These are phyloP conservation scores for Rhagium mordax DNA, from an alignment of 2,888 invertebrate species.

Conservation along the genomic window DNA sequence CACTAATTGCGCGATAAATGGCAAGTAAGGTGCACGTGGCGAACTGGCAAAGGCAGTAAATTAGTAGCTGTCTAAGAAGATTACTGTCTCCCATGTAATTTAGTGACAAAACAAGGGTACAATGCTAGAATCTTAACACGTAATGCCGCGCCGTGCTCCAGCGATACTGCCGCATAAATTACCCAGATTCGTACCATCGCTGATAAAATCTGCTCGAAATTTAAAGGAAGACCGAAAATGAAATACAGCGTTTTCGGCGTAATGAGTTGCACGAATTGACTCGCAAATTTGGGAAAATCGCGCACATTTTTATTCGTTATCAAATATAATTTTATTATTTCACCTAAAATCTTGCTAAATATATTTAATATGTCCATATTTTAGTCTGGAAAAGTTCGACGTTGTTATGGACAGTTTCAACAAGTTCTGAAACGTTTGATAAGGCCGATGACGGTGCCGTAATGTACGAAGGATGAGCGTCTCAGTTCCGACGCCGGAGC, in stretches of 20 bases:
- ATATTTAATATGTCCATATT: too few relatives aligned
- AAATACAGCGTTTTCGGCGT: constrained; percentile 18
- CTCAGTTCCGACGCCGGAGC: constrained; percentile 48
- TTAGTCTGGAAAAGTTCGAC: background rate
- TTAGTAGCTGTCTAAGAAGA: constrained; percentile 65
- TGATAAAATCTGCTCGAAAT: constrained; percentile 50
- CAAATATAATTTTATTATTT: too few relatives aligned
- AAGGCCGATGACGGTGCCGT: constrained; percentile 34
- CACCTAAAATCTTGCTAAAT: too few relatives aligned
- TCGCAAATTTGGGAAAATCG: constrained; percentile 7
- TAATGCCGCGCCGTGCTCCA: constrained; percentile 53
- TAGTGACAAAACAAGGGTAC: constrained; percentile 66
- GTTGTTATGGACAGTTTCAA: constrained; percentile 35
- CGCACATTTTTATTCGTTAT: background rate
- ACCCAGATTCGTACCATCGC: constrained; percentile 49
- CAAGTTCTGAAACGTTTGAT: constrained; percentile 36
- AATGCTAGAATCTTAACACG: constrained; percentile 65
- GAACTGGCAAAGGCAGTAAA: constrained; percentile 58
- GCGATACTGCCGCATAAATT: constrained; percentile 58
- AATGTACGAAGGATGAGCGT: constrained; percentile 45
- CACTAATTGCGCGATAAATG: constrained; percentile 56
- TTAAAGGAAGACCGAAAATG: constrained; percentile 20
- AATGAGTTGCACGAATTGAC: constrained; percentile 3
- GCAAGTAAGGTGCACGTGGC: constrained; percentile 55
- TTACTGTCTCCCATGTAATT: constrained; percentile 66